Base-by-base conservation (phyloP, 1,140 invertebrate species). In the Chelonus insularis region DNA sequence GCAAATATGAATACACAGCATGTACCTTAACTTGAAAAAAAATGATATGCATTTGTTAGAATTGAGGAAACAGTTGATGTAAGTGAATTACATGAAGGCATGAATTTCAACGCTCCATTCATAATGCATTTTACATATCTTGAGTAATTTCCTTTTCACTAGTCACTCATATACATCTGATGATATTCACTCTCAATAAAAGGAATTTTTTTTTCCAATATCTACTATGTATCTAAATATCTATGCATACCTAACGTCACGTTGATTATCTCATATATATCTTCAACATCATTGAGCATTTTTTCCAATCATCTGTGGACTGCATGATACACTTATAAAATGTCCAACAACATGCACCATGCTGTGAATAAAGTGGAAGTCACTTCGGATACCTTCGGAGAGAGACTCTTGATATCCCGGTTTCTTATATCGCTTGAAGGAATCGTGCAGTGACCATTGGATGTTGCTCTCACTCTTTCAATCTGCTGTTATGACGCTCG, bases 101-200 rank as follows among this genome's bases (percentile, higher is more conserved):
- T 14, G 11, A 39, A 39, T 39, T 12, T 39, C 37, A 8, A n/a
- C 12, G n/a, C 37, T n/a, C 37, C 16, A 29, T 18, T 16, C 18
- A 25, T n/a, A n/a, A n/a, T n/a, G n/a, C n/a, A 4, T n/a, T 9
- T 52, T 52, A 52, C 25, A 18, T 3, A 7, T 7, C 29, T 52
- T 52, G 36, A 36, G 50, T 29, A 37, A 52, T 36, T 52, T 52
- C 50, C 50, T 36, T 12, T 7, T 52, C 16, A 23, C 2, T 34
- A 51, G 16, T n/a, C n/a, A n/a, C n/a, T n/a, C 7, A 29, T 11
- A 34, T 6, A 45, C 20, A 45, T n/a, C n/a, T n/a, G n/a, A n/a
- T n/a, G n/a, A n/a, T n/a, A n/a, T n/a, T n/a, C n/a, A n/a, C n/a
- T n/a, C n/a, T n/a, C n/a, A n/a, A n/a, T n/a, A n/a, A n/a, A n/a